Percentiles rank a stretch among this genome's conserved stretches.
Evolutionary conservation across 1,140 invertebrate species (phyloP).

Genomic region (Fopius arisanus): DNA sequence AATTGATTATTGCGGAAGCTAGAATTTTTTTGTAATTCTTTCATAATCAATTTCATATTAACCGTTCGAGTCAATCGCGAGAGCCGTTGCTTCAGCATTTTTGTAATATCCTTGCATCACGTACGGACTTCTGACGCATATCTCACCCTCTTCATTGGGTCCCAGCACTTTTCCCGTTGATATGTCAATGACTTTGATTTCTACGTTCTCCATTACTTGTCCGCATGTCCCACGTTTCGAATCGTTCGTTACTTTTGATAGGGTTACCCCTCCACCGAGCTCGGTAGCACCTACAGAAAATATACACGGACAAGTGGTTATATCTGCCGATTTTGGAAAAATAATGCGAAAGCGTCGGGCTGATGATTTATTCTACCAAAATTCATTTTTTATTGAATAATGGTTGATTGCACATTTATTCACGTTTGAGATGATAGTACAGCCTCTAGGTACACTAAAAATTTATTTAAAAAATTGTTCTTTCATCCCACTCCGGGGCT

Average conservation of each 20-base stretch:
- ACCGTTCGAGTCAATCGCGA: conserved; percentile 65
- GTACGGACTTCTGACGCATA: conserved; percentile 55
- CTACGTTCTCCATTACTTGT: conserved; percentile 29
- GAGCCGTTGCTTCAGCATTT: conserved; percentile 67
- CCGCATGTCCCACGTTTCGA: conserved; percentile 35
- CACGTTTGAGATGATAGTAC: no score
- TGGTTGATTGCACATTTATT: no score
- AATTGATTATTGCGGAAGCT: not conserved
- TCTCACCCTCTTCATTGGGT: conserved; percentile 61
- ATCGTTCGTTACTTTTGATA: not conserved
- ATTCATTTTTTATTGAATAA: no score
- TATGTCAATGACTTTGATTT: conserved; percentile 55
- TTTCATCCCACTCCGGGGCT: no score
- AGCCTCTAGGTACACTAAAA: no score
- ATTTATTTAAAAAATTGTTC: no score
- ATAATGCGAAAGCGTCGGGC: no score
- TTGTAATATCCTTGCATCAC: conserved; percentile 63
- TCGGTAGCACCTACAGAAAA: conserved; percentile 48
- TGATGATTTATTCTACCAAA: no score
- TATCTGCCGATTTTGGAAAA: no score
- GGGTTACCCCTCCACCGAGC: conserved; percentile 26
- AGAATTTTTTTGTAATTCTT: no score
- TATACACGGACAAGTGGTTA: no score
- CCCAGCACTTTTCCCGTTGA: conserved; percentile 52
- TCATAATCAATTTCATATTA: not conserved